A percentile compares a stretch with the other conserved stretches of the same genome.
phyloP scores from a whole-genome alignment of 1,140 invertebrate species.

The Drosophila virilis region DNA sequence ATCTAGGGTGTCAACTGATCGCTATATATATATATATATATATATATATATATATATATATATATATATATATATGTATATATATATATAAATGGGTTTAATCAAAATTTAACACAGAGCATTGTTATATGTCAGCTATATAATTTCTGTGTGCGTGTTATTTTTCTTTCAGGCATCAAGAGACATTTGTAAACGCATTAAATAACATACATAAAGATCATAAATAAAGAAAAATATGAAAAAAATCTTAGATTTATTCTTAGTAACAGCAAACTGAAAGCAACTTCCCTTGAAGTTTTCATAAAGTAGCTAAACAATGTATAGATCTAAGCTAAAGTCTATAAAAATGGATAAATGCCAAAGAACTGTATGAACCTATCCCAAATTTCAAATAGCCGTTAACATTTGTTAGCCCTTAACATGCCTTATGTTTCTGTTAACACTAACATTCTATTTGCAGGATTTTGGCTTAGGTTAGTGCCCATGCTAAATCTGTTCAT shows the following conservation, averaged over 20 bases:
- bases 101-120: constrained; percentile 49
- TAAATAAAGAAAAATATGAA: constrained; percentile 33
- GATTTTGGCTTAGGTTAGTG: not conserved
- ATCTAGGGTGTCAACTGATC: constrained; percentile 11
- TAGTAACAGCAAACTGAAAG: not conserved
- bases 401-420: not conserved
- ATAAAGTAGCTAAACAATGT: too few relatives aligned
- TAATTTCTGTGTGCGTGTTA: constrained; percentile 45
- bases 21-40: constrained; percentile 28
- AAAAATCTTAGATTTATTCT: not conserved
- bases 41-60: constrained; percentile 20
- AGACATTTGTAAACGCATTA: constrained; percentile 72
- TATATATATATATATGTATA: constrained; percentile 23
- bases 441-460: not conserved
- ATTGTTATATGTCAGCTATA: constrained; percentile 55
- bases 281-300: not conserved
- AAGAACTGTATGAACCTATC: too few relatives aligned
- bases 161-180: constrained; percentile 39
- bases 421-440: not conserved
- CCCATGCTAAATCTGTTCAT: not conserved
- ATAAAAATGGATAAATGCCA: too few relatives aligned
- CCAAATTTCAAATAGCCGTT: too few relatives aligned
- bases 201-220: constrained; percentile 47
- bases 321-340: too few relatives aligned
- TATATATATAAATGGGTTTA: constrained; percentile 17